Evolutionary conservation across 1,140 invertebrate species (phyloP), one percentile per base, ranked within the genome.

Genomic region (Drosophila ercepeae): DNA sequence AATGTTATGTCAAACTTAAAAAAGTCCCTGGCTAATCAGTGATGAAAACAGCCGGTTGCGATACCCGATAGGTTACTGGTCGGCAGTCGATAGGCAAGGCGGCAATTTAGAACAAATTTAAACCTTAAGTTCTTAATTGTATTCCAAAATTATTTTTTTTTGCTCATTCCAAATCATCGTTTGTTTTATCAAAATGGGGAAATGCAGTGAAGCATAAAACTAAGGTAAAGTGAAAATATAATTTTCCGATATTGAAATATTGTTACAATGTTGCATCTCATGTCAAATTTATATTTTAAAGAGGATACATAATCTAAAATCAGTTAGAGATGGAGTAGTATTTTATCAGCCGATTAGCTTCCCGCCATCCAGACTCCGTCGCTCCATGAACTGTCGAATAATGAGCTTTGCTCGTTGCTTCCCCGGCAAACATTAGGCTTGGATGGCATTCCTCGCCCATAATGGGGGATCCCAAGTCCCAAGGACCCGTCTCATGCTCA

Each of bases 361-460:
- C 96, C 54, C 95, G 92, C 82, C 94, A 94, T 0, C 96, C 96
- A 9, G 94, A 92, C 90, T 95, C 94, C 1, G 96, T 91, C 0
- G 97, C 97, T 7, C 96, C 96, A 89, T 97, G 96, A 2, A 96
- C 96, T 0, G 95, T 96, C 2, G 94, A 95, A 82, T 94, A 96
- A 81, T 93, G 93, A 57, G 93, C 90, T 18, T 93, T 78, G 50
- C 94, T 94, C 0, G 95, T 95, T 0, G 95, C 95, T 92, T 96
- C 95, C 0, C 95, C 95, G 16, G 94, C 95, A 89, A 96, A 96
- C 1, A 95, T 70, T 5, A 94, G 89, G 1, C 81, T 39, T 0
- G 78, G 81, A 6, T 16, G 0, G 11, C 54, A 44, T n/a, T 71
- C 44, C 3, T n/a, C 25, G 5, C 46, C 70, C 19, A 58, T 19